Conservation (phyloP, 2,113 vertebrate species). For the Centrocercus urophasianus region DNA sequence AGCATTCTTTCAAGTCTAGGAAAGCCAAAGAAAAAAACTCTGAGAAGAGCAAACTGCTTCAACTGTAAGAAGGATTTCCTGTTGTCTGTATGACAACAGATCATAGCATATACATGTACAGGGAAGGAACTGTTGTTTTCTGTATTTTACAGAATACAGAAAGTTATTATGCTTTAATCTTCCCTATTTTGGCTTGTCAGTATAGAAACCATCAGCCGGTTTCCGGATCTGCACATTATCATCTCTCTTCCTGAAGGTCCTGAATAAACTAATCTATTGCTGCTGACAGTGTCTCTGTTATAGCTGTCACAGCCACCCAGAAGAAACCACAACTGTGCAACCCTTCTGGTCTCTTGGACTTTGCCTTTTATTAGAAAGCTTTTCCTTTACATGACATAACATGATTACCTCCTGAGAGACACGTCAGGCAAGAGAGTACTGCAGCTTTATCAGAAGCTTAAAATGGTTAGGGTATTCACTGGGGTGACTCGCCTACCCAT, state of each 20-base stretch:
- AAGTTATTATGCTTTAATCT: not conserved
- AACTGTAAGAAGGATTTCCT: not conserved
- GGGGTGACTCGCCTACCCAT: not conserved
- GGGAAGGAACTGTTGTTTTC: not conserved
- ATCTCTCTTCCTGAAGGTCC: not conserved
- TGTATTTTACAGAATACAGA: not conserved
- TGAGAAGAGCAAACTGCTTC: not conserved
- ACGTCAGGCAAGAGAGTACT: not conserved
- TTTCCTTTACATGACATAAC: not conserved
- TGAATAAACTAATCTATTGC: rapidly evolving
- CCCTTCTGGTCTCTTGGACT: not conserved
- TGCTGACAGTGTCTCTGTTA: not conserved
- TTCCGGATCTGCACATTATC: not conserved
- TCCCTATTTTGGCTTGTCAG: not conserved
- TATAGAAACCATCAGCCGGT: not conserved
- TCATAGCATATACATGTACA: rapidly evolving
- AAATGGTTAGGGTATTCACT: not conserved
- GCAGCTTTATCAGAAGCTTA: not conserved
- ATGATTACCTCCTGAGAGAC: not conserved
- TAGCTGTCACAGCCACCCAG: rapidly evolving
- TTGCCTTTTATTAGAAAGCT: not conserved
- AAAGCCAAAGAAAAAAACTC: not conserved
- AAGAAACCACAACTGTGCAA: not conserved
- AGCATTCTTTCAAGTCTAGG: not conserved
- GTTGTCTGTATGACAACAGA: not conserved